Conservation (phyloP, 2,113 vertebrate genomes). For the Syngnathus floridae region DNA sequence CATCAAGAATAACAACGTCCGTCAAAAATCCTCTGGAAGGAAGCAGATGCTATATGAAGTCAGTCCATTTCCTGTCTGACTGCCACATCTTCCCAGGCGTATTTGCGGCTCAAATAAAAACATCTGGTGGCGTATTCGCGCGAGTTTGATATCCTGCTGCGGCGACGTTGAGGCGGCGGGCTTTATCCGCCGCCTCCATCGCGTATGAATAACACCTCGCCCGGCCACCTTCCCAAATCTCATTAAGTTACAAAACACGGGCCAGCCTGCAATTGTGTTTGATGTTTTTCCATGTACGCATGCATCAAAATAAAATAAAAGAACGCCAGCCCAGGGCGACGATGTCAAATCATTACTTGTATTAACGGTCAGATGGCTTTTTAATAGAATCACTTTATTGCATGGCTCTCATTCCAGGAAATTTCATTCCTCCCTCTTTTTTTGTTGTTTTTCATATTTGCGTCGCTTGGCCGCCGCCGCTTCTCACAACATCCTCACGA, state of each 20-base stretch:
- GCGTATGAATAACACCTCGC: conserved; percentile 56
- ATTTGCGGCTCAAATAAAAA: conserved; percentile 14
- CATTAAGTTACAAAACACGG: conserved; percentile 55
- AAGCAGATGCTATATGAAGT: not conserved
- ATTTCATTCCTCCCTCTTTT: conserved; percentile 41
- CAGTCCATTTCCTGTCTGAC: conserved; percentile 6
- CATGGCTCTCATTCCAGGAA: conserved; percentile 62
- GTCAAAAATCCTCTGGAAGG: not conserved
- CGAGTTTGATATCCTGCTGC: conserved; percentile 37
- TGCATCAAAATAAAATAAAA: conserved; percentile 1
- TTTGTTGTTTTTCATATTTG: conserved; percentile 62
- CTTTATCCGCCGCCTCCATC: conserved; percentile 48
- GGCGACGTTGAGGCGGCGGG: conserved; percentile 35
- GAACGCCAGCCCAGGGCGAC: conserved; percentile 46
- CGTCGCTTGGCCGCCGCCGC: conserved; percentile 23
- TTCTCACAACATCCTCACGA: not conserved
- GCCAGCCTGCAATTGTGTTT: conserved; percentile 59
- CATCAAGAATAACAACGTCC: not conserved
- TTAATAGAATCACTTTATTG: conserved; percentile 75
- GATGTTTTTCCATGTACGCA: conserved; percentile 29
- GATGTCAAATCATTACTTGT: conserved; percentile 74
- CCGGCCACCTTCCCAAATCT: conserved; percentile 50
- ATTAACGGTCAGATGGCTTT: conserved; percentile 75
- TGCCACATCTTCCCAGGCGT: not conserved
- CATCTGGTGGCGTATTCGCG: conserved; percentile 10